Percentiles rank a stretch among this genome's conserved stretches.
These are phyloP conservation scores for Tupaia tana DNA, from an alignment of 2,113 vertebrate genomes.

Conservation along the genomic window DNA sequence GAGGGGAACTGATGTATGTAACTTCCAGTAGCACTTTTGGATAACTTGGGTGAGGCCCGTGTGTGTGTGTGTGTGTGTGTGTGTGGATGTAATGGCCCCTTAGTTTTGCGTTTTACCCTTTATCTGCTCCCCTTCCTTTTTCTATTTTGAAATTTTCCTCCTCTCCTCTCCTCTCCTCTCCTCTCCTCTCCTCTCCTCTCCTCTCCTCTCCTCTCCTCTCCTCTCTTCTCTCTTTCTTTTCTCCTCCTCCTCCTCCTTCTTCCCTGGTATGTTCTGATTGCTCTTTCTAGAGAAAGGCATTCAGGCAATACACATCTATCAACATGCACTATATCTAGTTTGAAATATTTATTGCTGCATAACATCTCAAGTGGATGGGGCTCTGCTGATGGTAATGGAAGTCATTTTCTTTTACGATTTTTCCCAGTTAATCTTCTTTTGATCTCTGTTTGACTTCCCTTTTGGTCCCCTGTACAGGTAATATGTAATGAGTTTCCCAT, in stretches of 20 bases:
- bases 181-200: no score
- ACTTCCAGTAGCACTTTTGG: slow-evolving; percentile 60
- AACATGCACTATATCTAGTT: not conserved
- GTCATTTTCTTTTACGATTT: slow-evolving; percentile 69
- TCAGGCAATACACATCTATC: slow-evolving; percentile 33
- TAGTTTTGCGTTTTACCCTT: slow-evolving; percentile 63
- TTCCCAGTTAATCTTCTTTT: slow-evolving; percentile 75
- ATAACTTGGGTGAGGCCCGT: slow-evolving; percentile 39
- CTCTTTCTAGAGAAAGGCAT: slow-evolving; percentile 26
- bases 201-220: no score
- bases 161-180: no score
- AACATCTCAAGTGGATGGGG: slow-evolving; percentile 1
- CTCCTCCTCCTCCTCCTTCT: not conserved
- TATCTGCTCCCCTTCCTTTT: not conserved
- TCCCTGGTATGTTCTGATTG: not conserved
- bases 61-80: slow-evolving; percentile 28
- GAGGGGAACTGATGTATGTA: slow-evolving; percentile 22
- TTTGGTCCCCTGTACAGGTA: slow-evolving; percentile 52
- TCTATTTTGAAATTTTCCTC: not conserved
- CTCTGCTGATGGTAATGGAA: slow-evolving; percentile 55
- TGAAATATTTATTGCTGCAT: slow-evolving; percentile 60
- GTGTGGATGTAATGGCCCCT: not conserved
- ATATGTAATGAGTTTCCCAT: slow-evolving; percentile 67
- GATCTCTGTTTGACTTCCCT: slow-evolving; percentile 62
- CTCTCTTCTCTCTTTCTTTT: no score